Percentiles rank a stretch among this genome's conserved stretches.
These are phyloP conservation scores for Pararge aegeria DNA, from an alignment of 1,140 invertebrate genomes.

Conservation along the genomic window DNA sequence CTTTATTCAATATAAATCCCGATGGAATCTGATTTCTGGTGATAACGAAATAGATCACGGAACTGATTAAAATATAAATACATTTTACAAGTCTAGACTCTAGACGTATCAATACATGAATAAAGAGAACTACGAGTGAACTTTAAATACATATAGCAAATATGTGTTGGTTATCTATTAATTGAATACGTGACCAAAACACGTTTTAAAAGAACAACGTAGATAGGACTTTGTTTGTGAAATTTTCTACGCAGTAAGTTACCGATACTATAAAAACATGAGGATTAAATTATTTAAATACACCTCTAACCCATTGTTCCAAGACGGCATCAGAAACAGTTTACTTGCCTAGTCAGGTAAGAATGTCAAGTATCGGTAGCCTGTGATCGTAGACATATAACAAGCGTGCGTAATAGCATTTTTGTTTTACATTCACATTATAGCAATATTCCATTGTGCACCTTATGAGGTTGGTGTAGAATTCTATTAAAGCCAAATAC, in stretches of 20 bases:
- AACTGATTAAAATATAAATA: background rate
- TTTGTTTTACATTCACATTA: conserved; percentile 2
- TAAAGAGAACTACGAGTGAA: background rate
- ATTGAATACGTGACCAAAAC: conserved; percentile 15
- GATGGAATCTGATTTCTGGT: conserved; percentile 34
- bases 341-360: background rate
- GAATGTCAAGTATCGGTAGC: conserved; percentile 10
- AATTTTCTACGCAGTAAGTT: conserved; percentile 24
- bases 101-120: too few relatives aligned
- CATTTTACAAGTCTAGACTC: background rate
- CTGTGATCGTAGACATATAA: background rate
- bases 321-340: background rate
- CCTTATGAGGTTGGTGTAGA: conserved; percentile 11
- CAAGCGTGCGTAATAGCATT: conserved; percentile 12
- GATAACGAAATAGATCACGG: conserved; percentile 21
- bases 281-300: conserved; percentile 18
- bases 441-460: conserved; percentile 7
- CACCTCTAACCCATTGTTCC: conserved; percentile 11
- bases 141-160: too few relatives aligned
- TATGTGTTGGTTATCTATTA: background rate
- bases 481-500: conserved; percentile 30
- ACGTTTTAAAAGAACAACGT: conserved; percentile 12
- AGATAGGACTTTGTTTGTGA: conserved; percentile 11
- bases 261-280: conserved; percentile 11
- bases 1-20: conserved; percentile 45